Evolutionary conservation across 2,888 invertebrate genomes (phyloP).

Genomic region (Nematopogon swammerdamellus): DNA sequence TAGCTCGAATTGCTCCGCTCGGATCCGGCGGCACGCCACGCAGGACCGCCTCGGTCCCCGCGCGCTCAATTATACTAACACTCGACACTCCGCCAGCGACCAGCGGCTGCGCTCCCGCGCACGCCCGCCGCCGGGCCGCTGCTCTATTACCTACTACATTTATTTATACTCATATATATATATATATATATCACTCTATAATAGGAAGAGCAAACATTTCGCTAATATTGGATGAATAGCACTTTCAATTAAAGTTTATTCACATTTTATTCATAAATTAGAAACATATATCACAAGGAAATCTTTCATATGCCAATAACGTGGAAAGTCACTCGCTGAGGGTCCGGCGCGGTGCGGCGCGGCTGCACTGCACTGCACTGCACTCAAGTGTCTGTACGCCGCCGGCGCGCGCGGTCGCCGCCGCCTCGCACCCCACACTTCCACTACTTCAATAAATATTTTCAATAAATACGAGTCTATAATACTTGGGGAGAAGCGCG

Average conservation of each 20-base stretch:
- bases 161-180: too few species aligned
- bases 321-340: constrained; percentile 5
- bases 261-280: not conserved
- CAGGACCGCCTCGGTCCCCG: constrained; percentile 14
- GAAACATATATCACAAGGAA: not conserved
- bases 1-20: constrained; percentile 20
- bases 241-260: not conserved
- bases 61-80: constrained; percentile 1
- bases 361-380: constrained; percentile 16
- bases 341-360: constrained; percentile 4
- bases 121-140: constrained; percentile 14
- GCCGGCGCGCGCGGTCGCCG: constrained; percentile 13
- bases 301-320: not conserved
- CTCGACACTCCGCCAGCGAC: not conserved
- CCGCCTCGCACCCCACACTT: constrained; percentile 26
- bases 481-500: constrained; percentile 41
- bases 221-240: not conserved
- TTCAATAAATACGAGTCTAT: constrained; percentile 52
- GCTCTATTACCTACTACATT: constrained; percentile 16
- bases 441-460: too few species aligned
- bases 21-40: constrained; percentile 12
- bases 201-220: not conserved
- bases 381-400: too few species aligned
- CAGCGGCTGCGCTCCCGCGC: constrained; percentile 13
- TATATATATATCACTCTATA: not conserved